These are phyloP conservation scores for Harlomillsia oculata DNA, from an alignment of 1,140 invertebrate genomes.

Conservation along the genomic window DNA sequence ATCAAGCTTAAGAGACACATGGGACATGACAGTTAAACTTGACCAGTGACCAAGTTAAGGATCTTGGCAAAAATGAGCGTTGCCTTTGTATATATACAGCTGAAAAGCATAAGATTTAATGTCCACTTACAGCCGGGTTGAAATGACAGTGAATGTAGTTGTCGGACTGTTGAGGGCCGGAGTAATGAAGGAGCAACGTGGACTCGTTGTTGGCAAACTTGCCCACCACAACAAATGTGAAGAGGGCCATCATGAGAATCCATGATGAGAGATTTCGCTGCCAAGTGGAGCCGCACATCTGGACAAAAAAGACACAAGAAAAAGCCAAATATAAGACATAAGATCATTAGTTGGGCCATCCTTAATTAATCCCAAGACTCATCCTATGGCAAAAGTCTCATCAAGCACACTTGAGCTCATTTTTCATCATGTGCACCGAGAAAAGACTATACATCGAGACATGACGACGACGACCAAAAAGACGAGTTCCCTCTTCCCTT, in stretches of 20 bases:
- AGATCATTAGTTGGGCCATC: conserved; percentile 14
- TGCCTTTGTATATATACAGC: no score
- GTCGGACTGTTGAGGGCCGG: conserved; percentile 26
- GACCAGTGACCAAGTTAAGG: no score
- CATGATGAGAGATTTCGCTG: conserved; percentile 11
- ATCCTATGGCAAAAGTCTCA: conserved; percentile 9
- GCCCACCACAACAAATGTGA: conserved; percentile 11
- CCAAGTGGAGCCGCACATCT: conserved; percentile 10
- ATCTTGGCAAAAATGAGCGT: no score
- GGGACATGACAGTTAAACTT: no score
- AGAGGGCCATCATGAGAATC: conserved; percentile 19
- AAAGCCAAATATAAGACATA: neutral
- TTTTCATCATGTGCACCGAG: no score
- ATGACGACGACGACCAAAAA: no score
- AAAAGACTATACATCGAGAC: no score
- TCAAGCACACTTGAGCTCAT: conserved; percentile 11
- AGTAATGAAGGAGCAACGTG: conserved; percentile 3
- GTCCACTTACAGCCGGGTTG: no score
- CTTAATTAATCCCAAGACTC: conserved; percentile 8
- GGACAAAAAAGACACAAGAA: neutral
- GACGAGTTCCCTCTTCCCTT: no score
- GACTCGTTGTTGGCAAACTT: conserved; percentile 23
- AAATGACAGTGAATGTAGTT: conserved; percentile 33
- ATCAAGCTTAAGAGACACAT: no score
- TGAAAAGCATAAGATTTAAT: no score